Evolutionary conservation across 2,797 vertebrate genomes (phyloP).

Genomic region (Catamblyrhynchus diadema): DNA sequence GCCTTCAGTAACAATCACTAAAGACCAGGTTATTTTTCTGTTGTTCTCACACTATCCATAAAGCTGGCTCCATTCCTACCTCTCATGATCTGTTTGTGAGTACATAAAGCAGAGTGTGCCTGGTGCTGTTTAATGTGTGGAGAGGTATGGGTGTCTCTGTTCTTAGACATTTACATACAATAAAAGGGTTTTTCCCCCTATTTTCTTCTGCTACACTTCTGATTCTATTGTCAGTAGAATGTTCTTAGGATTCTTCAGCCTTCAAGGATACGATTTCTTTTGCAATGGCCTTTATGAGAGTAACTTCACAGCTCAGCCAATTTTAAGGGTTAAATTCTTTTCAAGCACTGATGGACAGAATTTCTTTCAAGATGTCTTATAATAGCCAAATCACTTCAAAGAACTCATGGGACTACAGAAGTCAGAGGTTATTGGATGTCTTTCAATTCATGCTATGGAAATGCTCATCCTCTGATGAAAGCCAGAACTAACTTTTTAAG

Average conservation of each 20-base stretch:
- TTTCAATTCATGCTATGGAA: neutral
- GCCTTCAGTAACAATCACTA: neutral
- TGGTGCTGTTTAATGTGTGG: neutral
- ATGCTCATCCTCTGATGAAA: neutral
- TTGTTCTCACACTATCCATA: neutral
- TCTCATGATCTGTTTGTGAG: neutral
- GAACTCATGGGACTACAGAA: neutral
- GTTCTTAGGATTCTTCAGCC: neutral
- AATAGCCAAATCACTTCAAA: neutral
- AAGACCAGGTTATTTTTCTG: neutral
- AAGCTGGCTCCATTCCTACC: neutral
- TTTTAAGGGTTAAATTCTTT: neutral
- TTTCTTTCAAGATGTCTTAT: neutral
- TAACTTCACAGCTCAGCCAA: neutral
- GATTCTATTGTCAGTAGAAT: neutral
- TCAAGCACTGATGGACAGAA: neutral
- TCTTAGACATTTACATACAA: neutral
- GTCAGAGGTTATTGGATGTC: neutral
- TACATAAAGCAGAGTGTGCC: neutral
- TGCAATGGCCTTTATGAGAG: neutral
- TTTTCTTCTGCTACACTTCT: neutral
- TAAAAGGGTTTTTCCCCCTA: fast-evolving
- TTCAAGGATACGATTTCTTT: neutral
- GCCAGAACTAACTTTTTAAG: neutral
- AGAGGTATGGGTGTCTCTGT: neutral